phyloP scores from a whole-genome alignment of 2,888 invertebrate genomes.

The Eustalomyia histrio region DNA sequence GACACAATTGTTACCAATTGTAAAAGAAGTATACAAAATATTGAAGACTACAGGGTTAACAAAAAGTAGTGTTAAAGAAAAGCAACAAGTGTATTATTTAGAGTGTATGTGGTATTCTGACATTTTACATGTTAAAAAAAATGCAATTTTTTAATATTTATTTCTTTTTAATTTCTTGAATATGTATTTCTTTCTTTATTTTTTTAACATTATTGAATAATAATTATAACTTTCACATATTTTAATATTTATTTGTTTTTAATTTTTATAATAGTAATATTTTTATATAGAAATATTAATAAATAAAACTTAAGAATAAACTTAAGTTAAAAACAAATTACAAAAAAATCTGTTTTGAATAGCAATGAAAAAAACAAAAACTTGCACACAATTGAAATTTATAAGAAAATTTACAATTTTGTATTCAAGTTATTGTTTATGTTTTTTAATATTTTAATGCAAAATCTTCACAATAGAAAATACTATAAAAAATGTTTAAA shows the following conservation, averaged over 20 bases:
- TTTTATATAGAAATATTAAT: slow-evolving; percentile 50
- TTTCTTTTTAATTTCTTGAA: slow-evolving; percentile 19
- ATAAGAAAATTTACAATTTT: slow-evolving; percentile 9
- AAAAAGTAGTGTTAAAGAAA: no score
- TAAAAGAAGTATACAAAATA: no score
- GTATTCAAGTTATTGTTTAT: slow-evolving; percentile 12
- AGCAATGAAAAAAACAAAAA: slow-evolving; percentile 21
- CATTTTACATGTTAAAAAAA: no score
- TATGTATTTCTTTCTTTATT: neutral
- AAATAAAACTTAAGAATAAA: slow-evolving; percentile 57
- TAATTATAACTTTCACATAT: slow-evolving; percentile 26
- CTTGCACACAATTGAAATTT: slow-evolving; percentile 18
- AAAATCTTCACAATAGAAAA: slow-evolving; percentile 38
- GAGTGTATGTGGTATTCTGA: no score
- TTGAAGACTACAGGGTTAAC: no score
- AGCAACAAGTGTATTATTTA: no score
- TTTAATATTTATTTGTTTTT: neutral
- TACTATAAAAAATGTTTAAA: slow-evolving; percentile 48
- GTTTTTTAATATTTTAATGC: slow-evolving; percentile 16
- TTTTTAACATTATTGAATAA: slow-evolving; percentile 12
- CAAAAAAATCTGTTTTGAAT: slow-evolving; percentile 27
- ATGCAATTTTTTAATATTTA: neutral
- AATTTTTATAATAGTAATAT: slow-evolving; percentile 20
- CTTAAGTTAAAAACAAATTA: slow-evolving; percentile 28
- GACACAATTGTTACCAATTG: no score